Conservation (phyloP, 1,140 invertebrate genomes). For the Muscidifurax raptorellus region DNA sequence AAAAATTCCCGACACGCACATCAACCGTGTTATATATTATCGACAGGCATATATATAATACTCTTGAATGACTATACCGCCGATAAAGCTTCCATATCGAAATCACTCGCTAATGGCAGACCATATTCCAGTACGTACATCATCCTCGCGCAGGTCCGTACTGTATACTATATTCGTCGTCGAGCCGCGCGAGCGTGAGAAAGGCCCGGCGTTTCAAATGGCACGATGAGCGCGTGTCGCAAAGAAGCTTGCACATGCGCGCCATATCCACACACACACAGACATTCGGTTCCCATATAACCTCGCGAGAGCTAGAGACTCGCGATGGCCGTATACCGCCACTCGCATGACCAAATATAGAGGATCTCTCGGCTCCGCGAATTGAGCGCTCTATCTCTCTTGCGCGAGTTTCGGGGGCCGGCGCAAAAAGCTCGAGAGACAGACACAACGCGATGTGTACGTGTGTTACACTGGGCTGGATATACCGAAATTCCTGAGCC, state of each 20-base stretch:
- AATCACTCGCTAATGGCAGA: not conserved
- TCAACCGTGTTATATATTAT: too few relatives aligned
- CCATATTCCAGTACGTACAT: not conserved
- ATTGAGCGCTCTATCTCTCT: slow-evolving; percentile 7
- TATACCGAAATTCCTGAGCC: slow-evolving; percentile 8
- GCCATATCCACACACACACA: not conserved
- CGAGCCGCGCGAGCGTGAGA: slow-evolving; percentile 13
- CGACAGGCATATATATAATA: too few relatives aligned
- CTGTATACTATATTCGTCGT: not conserved
- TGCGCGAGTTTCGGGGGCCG: slow-evolving; percentile 24
- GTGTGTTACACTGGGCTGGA: not conserved
- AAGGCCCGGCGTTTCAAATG: not conserved
- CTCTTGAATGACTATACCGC: too few relatives aligned
- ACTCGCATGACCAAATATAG: slow-evolving; percentile 46
- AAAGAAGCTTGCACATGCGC: slow-evolving; percentile 25
- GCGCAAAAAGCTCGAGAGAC: not conserved
- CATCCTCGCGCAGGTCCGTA: too few relatives aligned
- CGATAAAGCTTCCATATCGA: not conserved
- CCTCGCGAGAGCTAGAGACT: not conserved
- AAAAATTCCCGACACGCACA: too few relatives aligned
- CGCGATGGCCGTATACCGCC: not conserved
- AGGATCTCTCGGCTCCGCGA: slow-evolving; percentile 39
- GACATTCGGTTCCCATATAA: not conserved
- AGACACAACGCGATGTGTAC: not conserved
- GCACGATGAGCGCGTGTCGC: slow-evolving; percentile 17